These are phyloP conservation scores for Corvus moneduloides DNA, from an alignment of 2,113 vertebrate genomes.

Conservation along the genomic window DNA sequence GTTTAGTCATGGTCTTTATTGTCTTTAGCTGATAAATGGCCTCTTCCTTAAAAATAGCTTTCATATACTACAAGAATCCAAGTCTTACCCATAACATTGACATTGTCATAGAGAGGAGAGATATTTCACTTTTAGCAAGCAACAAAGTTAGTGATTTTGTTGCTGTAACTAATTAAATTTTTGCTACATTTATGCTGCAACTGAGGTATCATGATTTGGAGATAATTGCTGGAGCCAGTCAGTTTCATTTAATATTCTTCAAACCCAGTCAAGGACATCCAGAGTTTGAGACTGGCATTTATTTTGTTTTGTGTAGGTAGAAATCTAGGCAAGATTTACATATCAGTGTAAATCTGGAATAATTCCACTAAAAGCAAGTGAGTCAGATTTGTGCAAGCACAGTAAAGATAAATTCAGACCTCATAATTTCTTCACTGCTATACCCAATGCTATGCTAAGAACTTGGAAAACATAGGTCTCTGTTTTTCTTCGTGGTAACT, in stretches of 20 bases:
- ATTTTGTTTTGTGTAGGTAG: background rate
- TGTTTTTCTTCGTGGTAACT: background rate
- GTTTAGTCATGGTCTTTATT: slow-evolving; percentile 14
- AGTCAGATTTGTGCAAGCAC: background rate
- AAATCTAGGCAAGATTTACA: background rate
- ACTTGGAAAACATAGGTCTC: background rate
- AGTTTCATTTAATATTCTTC: slow-evolving; percentile 30
- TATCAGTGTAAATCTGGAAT: background rate
- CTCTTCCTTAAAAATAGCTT: slow-evolving; percentile 17
- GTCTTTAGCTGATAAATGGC: slow-evolving; percentile 38
- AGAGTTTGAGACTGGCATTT: background rate
- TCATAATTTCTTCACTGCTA: background rate
- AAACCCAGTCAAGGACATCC: background rate
- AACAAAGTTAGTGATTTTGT: slow-evolving; percentile 9
- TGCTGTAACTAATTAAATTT: slow-evolving; percentile 41
- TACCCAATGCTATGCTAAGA: background rate
- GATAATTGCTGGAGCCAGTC: background rate
- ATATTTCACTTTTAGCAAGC: slow-evolving; percentile 8
- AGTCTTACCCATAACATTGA: background rate
- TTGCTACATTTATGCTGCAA: slow-evolving; percentile 14
- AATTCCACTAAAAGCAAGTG: background rate
- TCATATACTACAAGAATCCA: background rate
- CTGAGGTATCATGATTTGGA: background rate
- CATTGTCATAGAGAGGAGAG: background rate
- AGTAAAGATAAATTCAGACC: background rate